Percentiles rank a stretch among this genome's conserved stretches.
Conservation (phyloP, 2,888 invertebrate genomes). For the Zeuzera pyrina region DNA sequence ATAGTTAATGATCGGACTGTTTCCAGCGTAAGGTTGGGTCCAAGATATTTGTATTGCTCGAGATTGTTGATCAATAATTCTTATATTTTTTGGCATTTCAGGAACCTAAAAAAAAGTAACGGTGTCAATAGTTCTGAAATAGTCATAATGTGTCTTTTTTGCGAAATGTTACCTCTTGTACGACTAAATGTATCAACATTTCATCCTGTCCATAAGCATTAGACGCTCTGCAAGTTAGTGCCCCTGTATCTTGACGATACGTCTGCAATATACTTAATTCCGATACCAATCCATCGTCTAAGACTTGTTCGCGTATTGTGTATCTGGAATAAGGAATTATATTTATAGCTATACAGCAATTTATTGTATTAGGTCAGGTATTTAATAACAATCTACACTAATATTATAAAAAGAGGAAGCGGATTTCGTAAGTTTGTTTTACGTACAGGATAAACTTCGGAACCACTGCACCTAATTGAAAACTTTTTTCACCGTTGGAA, state of each 20-base stretch:
- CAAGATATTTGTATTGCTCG: constrained; percentile 89
- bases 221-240: constrained; percentile 89
- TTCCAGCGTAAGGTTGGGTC: constrained; percentile 91
- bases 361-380: too few species aligned
- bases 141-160: too few species aligned
- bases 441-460: too few species aligned
- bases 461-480: too few species aligned
- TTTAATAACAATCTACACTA: too few species aligned
- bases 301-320: constrained; percentile 81
- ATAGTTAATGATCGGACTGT: constrained; percentile 90
- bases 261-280: constrained; percentile 89
- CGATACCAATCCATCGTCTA: constrained; percentile 87
- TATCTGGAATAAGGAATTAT: too few species aligned
- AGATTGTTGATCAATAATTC: constrained; percentile 88
- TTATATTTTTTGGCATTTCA: constrained; percentile 89
- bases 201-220: constrained; percentile 94
- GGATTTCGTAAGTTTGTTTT: too few species aligned
- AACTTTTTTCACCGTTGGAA: too few species aligned
- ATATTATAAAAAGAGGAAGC: too few species aligned
- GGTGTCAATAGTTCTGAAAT: background rate
- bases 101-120: constrained; percentile 77
- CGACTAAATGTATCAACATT: constrained; percentile 90
- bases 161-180: constrained; percentile 79
- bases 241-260: constrained; percentile 90
- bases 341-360: too few species aligned